Conservation (phyloP, 2,888 invertebrate species). For the Helicoverpa assulta region DNA sequence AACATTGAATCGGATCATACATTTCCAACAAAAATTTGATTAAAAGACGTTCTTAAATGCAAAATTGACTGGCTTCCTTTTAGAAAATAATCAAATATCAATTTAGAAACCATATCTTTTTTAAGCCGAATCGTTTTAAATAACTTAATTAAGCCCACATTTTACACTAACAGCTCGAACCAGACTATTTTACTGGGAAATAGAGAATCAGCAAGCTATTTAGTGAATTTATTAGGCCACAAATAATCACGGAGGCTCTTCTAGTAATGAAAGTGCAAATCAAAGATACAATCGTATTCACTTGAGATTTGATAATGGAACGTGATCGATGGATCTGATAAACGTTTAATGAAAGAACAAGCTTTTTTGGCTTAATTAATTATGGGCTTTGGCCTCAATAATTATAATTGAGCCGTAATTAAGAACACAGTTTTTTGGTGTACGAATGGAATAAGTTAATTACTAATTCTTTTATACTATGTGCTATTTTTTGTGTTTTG, state of each 20-base stretch:
- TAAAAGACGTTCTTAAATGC: too few species aligned
- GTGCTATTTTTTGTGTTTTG: too few species aligned
- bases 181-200: conserved; percentile 13
- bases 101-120: not conserved
- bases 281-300: conserved; percentile 29
- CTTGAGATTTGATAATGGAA: conserved; percentile 26
- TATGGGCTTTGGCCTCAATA: not conserved
- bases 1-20: too few species aligned
- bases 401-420: too few species aligned
- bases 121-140: not conserved
- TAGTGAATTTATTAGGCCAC: conserved; percentile 31
- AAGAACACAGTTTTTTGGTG: too few species aligned
- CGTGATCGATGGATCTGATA: conserved; percentile 9
- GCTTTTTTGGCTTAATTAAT: not conserved
- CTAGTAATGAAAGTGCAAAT: conserved; percentile 42
- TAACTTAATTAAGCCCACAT: conserved; percentile 39
- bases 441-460: too few species aligned
- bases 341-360: not conserved
- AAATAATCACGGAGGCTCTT: conserved; percentile 26
- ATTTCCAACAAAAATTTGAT: too few species aligned
- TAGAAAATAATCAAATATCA: not conserved
- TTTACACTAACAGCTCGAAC: conserved; percentile 17
- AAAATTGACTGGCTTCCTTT: not conserved
- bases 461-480: too few species aligned
- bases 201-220: conserved; percentile 18